Base-by-base conservation (phyloP, 2,888 invertebrate species). In the Sthenelais limicola region DNA sequence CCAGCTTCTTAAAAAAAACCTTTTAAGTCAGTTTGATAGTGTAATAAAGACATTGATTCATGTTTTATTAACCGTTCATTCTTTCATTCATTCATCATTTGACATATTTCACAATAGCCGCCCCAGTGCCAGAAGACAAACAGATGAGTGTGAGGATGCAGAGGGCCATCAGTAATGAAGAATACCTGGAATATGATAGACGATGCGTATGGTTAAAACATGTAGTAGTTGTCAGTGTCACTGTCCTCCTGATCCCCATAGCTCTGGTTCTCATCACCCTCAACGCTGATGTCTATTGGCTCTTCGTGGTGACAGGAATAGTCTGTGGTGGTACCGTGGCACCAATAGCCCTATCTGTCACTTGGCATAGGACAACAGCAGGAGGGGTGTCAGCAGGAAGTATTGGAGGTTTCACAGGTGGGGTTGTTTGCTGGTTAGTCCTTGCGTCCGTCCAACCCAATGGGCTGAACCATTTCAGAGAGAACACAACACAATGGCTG, bases 301-400 rank as follows among this genome's bases (percentile, higher is more conserved):
- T 78, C 24, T 75, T 68, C 74, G 49, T 74, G 72, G 38, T 74
- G 35, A 74, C 74, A 9, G 77, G 71, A 0, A 54, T 79, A 18
- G 43, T 79, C 26, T 48, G 51, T n/a, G 77, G 77, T 7, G 73
- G 74, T 9, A 75, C 74, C 35, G 79, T 77, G n/a, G 28, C 77
- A 9, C 79, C 79, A 3, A 35, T 79, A 3, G 73, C 66, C 33
- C 69, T 79, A 9, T 62, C 79, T 18, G 67, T 79, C 66, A 73
- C 77, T 1, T 79, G 79, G 78, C 77, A 78, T 47, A 71, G 79
- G 5, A 73, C 69, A 3, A 76, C 76, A 3, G 75, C 68, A 21
- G 21, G 38, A 0, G 78, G 78, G 3, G 75, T 78, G 26, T 24
- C 33, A 3, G 24, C 52, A 4, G 78, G 78, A 0, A 49, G 67